These are phyloP conservation scores for Tympanoctomys barrerae DNA, from an alignment of 2,797 vertebrate species.

Conservation along the genomic window DNA sequence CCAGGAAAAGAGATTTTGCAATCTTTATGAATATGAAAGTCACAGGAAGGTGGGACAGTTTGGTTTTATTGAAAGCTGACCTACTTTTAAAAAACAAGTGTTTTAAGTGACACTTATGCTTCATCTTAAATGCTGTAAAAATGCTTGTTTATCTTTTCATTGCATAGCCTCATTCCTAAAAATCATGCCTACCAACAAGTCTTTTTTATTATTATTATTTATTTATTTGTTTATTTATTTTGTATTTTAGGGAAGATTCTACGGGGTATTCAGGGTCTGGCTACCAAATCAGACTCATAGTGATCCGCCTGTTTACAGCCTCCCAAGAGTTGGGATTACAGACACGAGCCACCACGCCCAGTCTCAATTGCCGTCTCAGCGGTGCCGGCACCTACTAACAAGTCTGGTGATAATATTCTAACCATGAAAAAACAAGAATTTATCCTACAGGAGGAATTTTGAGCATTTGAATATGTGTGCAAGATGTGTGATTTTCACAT, in stretches of 20 bases:
- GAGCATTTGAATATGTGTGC: background rate
- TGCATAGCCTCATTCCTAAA: background rate
- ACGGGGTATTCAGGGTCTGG: no score
- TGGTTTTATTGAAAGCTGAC: background rate
- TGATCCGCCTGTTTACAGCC: no score
- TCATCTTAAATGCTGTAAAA: background rate
- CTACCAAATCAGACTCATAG: no score
- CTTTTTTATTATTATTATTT: background rate
- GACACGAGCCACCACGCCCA: no score
- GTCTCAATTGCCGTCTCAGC: no score
- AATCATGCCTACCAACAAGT: background rate
- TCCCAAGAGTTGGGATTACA: no score
- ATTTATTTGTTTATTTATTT: no score
- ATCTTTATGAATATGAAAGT: background rate
- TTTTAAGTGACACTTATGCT: background rate
- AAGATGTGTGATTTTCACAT: background rate
- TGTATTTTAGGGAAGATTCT: no score
- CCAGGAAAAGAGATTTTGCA: background rate
- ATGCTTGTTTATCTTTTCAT: background rate
- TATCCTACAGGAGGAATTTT: background rate
- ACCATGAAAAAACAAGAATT: background rate
- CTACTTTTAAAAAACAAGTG: background rate
- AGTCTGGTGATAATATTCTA: background rate
- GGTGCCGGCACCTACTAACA: background rate
- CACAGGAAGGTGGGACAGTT: background rate